Evolutionary conservation across 2,113 vertebrate genomes (phyloP).

Genomic region (Glaucidium brasilianum): DNA sequence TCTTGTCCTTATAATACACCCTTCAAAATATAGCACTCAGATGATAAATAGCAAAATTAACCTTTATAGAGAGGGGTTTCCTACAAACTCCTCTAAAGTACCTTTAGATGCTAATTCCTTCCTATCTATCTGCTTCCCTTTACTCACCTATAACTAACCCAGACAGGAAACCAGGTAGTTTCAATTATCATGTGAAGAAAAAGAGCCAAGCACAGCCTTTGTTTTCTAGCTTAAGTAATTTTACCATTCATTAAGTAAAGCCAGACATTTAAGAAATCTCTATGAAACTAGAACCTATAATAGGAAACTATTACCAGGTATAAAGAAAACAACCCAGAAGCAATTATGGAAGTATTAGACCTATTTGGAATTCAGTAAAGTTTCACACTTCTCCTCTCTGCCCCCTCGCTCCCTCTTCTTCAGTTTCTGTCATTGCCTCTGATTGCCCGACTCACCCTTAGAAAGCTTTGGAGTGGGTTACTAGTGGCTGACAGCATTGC

Average conservation of each 20-base stretch:
- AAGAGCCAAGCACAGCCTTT: not conserved
- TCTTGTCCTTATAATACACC: not conserved
- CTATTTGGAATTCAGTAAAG: not conserved
- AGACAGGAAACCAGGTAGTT: not conserved
- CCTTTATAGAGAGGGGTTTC: not conserved
- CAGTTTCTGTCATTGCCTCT: not conserved
- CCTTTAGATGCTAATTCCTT: not conserved
- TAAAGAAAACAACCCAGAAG: not conserved
- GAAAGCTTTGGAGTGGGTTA: not conserved
- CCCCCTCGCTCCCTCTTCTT: not conserved
- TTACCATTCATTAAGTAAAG: not conserved
- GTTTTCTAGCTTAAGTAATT: not conserved
- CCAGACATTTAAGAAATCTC: not conserved
- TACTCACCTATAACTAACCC: not conserved
- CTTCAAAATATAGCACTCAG: not conserved
- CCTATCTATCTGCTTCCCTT: not conserved
- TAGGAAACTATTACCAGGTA: not conserved
- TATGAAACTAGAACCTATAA: not conserved
- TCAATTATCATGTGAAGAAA: not conserved
- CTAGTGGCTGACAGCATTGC: not conserved
- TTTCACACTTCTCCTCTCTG: not conserved
- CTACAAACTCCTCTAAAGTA: not conserved
- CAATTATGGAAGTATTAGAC: not conserved
- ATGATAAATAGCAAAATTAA: not conserved
- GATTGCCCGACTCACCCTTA: not conserved